phyloP scores from a whole-genome alignment of 2,888 invertebrate genomes.

The Amphipoea oculea region DNA sequence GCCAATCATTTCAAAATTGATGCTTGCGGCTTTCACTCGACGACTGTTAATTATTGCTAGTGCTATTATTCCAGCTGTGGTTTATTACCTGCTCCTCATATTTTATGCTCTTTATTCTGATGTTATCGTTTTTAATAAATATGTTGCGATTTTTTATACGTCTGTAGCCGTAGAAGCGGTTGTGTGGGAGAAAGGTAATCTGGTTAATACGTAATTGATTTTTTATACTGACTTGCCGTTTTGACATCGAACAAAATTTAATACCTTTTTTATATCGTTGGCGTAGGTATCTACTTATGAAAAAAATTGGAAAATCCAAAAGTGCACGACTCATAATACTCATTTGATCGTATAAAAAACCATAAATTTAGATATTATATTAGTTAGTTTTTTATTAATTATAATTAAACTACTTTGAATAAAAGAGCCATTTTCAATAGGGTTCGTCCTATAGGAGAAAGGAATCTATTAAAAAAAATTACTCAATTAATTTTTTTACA shows the following conservation, averaged over 20 bases:
- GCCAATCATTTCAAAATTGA: conserved; percentile 87
- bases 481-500: too few species aligned
- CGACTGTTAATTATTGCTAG: conserved; percentile 76
- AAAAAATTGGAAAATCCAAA: too few species aligned
- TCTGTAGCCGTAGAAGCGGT: conserved; percentile 35
- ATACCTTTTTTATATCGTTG: conserved; percentile 18
- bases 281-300: not conserved
- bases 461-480: too few species aligned
- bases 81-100: conserved; percentile 63
- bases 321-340: too few species aligned
- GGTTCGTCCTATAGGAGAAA: too few species aligned
- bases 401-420: too few species aligned
- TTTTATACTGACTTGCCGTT: conserved; percentile 36
- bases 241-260: not conserved
- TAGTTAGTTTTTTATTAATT: too few species aligned
- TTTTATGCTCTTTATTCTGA: conserved; percentile 66
- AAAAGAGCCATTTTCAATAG: too few species aligned
- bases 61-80: conserved; percentile 66
- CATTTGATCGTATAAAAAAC: too few species aligned
- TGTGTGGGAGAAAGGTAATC: conserved; percentile 38
- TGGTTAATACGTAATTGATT: conserved; percentile 48
- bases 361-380: too few species aligned
- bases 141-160: conserved; percentile 51
- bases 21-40: conserved; percentile 81
- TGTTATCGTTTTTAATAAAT: conserved; percentile 60